A percentile compares a stretch with the other conserved stretches of the same genome.
phyloP scores from a whole-genome alignment of 2,888 invertebrate species.

The Galeruca laticollis region DNA sequence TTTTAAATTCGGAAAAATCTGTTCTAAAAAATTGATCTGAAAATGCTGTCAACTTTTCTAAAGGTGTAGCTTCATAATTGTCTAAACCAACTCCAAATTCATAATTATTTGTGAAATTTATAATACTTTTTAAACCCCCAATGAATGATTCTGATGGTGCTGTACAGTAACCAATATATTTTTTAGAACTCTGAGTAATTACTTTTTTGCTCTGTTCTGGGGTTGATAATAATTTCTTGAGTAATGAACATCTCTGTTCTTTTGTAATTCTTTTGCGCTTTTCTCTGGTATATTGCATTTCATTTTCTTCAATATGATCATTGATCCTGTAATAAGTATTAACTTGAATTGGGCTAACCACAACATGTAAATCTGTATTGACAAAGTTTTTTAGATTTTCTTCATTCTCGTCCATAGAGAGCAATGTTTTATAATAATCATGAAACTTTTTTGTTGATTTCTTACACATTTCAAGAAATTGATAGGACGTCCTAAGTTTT shows the following conservation, averaged over 20 bases:
- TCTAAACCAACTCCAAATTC: conserved; percentile 61
- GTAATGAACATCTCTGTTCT: conserved; percentile 62
- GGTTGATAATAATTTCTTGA: conserved; percentile 59
- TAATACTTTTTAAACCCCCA: conserved; percentile 61
- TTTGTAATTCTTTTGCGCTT: conserved; percentile 61
- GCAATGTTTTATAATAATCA: conserved; percentile 60
- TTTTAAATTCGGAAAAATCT: conserved; percentile 61
- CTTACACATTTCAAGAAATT: conserved; percentile 63
- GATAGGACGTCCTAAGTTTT: conserved; percentile 63
- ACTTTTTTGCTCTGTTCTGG: conserved; percentile 48
- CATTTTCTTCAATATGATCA: conserved; percentile 33
- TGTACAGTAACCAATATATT: conserved; percentile 9
- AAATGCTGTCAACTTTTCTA: conserved; percentile 61
- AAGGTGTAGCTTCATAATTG: conserved; percentile 58
- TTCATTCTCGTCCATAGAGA: conserved; percentile 53
- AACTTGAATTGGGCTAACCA: conserved; percentile 52
- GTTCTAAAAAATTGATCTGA: conserved; percentile 62
- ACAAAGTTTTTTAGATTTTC: conserved; percentile 53
- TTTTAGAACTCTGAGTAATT: conserved; percentile 40
- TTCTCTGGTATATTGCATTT: conserved; percentile 37
- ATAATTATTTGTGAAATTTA: conserved; percentile 62
- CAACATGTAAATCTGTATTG: conserved; percentile 59
- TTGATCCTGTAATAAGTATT: conserved; percentile 23
- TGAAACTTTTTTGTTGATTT: conserved; percentile 62
- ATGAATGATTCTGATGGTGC: conserved; percentile 23